phyloP scores from a whole-genome alignment of 2,113 vertebrate genomes.

The Ammospiza nelsoni region DNA sequence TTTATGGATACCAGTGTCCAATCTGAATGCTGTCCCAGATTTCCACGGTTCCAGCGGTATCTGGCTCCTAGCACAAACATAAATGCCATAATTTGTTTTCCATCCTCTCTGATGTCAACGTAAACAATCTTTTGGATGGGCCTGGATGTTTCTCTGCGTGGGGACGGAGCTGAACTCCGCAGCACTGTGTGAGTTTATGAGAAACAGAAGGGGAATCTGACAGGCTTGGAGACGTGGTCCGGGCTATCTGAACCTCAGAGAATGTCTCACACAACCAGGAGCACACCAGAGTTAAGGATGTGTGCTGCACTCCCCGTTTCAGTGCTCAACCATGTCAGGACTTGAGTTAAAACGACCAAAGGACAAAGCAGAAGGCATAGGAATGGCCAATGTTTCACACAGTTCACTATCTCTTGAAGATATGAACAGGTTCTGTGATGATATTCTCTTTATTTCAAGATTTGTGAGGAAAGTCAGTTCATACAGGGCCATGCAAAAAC shows the following conservation, averaged over 20 bases:
- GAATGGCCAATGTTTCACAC: not conserved
- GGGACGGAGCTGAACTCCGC: not conserved
- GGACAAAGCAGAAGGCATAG: not conserved
- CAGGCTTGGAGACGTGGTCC: not conserved
- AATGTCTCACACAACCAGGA: not conserved
- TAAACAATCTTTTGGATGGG: conserved; percentile 44
- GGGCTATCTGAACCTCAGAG: not conserved
- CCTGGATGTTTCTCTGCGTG: not conserved
- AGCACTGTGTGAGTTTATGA: conserved; percentile 8
- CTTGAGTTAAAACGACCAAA: not conserved
- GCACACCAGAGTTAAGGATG: not conserved
- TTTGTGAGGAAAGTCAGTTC: not conserved
- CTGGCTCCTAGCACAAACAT: conserved; percentile 24
- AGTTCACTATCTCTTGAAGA: not conserved
- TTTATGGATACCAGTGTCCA: not conserved
- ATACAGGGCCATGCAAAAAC: not conserved
- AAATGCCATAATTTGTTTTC: conserved; percentile 53
- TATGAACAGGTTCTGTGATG: not conserved
- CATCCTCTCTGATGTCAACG: conserved; percentile 30
- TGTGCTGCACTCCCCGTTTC: not conserved
- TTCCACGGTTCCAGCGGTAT: conserved; percentile 26
- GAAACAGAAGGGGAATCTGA: conserved; percentile 34
- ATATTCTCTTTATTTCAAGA: not conserved
- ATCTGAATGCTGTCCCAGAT: not conserved
- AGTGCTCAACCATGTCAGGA: not conserved